Evolutionary conservation across 2,113 vertebrate species (phyloP), one percentile per base, ranked within the genome.

Genomic region (Gallinago paraguaiae): DNA sequence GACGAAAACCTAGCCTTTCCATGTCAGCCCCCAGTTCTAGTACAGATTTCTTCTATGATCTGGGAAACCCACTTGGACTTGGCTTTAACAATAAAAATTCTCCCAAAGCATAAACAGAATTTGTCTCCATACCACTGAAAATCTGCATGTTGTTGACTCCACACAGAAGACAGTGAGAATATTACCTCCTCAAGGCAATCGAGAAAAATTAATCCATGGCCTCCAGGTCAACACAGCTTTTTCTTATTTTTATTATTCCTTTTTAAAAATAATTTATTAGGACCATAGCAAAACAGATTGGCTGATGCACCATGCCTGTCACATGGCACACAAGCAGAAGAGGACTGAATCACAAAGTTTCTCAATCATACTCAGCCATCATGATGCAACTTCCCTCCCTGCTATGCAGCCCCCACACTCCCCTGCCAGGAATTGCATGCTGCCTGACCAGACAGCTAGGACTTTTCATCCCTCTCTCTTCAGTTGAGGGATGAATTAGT

Each of bases 291-390:
- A 50, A 85, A 48, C 9, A 51, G 41, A 30, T 51, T 65, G 71
- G 46, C 45, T 57, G 28, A 74, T 33, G 39, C 31, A 70, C 68
- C 13, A 14, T 37, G 81, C 48, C 53, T 71, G 61, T 60, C 86
- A 91, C 83, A 82, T 15, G 61, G 86, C 24, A 48, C 31, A 18
- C 33, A 0, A 86, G 56, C 43, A 91, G 61, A 84, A 71, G 31
- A 86, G 14, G 45, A 70, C 64, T 89, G 91, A 95, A 95, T 78
- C 61, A 92, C 10, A 23, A 92, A 82, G 81, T 92, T 95, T 95
- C 95, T 82, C 91, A 93, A 84, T 57, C 83, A 60, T 19, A 43
- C 48, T 76, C 72, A 68, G 43, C 30, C 30, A 70, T 31, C 43
- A 24, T 82, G 91, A 96, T 25, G 89, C 78, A 95, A 93, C 50